Conservation (phyloP, 2,113 vertebrate genomes). For the Passer montanus region DNA sequence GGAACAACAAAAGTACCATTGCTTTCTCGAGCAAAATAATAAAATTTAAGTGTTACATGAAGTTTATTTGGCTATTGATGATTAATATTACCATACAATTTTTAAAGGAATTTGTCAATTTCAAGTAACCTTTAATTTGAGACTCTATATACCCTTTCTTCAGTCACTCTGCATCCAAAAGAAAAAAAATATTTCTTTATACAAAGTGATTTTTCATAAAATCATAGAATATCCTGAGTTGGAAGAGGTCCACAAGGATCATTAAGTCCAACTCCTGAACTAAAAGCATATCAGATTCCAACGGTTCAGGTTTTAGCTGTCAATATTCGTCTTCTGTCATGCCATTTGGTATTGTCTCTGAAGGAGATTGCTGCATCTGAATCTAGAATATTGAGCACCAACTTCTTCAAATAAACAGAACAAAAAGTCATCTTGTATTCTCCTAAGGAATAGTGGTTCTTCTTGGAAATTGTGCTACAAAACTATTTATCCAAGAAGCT, state of each 20-base stretch:
- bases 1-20: slow-evolving; percentile 1
- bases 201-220: background rate
- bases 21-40: background rate
- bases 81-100: background rate
- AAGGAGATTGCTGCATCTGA: background rate
- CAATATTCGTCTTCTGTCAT: background rate
- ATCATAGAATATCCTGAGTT: background rate
- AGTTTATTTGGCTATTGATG: background rate
- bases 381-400: background rate
- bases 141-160: background rate
- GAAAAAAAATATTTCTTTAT: background rate
- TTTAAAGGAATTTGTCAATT: background rate
- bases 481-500: background rate
- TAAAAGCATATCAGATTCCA: background rate
- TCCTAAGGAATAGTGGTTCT: background rate
- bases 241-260: background rate
- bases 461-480: background rate
- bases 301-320: background rate
- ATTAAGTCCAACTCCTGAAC: background rate
- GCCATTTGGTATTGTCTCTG: background rate
- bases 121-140: background rate
- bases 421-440: background rate
- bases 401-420: background rate
- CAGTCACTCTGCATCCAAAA: background rate
- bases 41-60: background rate